Conservation (phyloP, 2,888 invertebrate genomes). For the Lasioglossum morio region DNA sequence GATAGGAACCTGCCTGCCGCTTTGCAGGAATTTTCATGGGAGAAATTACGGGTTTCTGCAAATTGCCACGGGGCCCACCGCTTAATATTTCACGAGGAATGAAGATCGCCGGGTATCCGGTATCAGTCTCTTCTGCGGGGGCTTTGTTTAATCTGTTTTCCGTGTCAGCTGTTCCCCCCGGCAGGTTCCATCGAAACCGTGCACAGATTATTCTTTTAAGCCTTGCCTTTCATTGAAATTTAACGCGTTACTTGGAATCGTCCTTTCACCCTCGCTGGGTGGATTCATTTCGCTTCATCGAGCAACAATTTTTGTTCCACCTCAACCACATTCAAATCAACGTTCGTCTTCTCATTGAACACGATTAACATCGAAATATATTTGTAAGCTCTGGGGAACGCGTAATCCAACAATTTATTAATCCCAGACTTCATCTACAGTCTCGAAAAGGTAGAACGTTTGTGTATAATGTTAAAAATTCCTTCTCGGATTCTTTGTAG, state of each 20-base stretch:
- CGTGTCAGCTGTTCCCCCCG: background rate
- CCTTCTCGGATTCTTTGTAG: too few relatives aligned
- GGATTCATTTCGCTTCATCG: too few relatives aligned
- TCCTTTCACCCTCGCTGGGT: background rate
- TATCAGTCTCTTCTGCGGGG: background rate
- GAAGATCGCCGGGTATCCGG: conserved; percentile 14
- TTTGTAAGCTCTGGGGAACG: too few relatives aligned
- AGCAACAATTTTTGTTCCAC: too few relatives aligned
- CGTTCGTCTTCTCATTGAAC: too few relatives aligned
- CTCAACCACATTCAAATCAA: too few relatives aligned
- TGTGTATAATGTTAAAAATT: too few relatives aligned
- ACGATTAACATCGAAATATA: too few relatives aligned
- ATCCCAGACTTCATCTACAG: too few relatives aligned
- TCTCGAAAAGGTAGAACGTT: too few relatives aligned
- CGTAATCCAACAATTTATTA: too few relatives aligned
- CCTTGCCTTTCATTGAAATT: conserved; percentile 2
- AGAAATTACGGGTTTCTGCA: conserved; percentile 26
- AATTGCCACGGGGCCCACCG: conserved; percentile 18
- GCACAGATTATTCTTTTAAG: background rate
- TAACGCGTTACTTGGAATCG: background rate
- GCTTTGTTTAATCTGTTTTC: conserved; percentile 17
- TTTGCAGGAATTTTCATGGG: conserved; percentile 24
- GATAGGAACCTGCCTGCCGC: background rate
- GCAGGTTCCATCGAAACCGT: background rate
- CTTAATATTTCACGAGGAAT: conserved; percentile 22